Conservation (phyloP, 2,888 invertebrate genomes). For the Argyresthia goedartella region DNA sequence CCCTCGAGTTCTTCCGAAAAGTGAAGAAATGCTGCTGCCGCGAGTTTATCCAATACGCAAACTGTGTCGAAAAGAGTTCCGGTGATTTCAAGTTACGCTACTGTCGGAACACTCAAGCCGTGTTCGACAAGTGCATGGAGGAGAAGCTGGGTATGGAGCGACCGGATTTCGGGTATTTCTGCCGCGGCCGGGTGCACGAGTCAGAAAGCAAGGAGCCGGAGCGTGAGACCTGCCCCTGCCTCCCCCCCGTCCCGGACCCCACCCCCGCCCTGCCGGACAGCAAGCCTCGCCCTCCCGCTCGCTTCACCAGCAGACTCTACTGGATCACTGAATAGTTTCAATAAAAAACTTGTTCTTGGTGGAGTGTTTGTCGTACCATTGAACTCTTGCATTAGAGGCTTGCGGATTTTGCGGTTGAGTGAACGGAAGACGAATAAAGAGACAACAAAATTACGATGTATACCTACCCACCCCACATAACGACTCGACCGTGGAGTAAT, state of each 20-base stretch:
- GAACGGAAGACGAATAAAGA: too few species aligned
- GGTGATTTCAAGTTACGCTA: conserved; percentile 70
- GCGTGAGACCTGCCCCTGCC: conserved; percentile 58
- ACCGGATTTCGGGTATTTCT: conserved; percentile 86
- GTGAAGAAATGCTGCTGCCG: conserved; percentile 84
- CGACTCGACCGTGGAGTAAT: too few species aligned
- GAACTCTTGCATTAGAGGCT: too few species aligned
- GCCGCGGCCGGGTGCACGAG: conserved; percentile 76
- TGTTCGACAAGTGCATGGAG: conserved; percentile 85
- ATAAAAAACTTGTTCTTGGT: background rate
- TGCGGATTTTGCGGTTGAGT: too few species aligned
- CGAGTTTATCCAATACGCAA: conserved; percentile 83
- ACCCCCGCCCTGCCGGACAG: conserved; percentile 75
- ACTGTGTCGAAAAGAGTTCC: conserved; percentile 81
- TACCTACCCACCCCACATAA: too few species aligned
- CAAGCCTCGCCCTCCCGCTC: conserved; percentile 68
- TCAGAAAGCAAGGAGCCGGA: conserved; percentile 67
- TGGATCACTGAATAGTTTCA: conserved; percentile 48
- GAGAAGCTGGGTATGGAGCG: conserved; percentile 82
- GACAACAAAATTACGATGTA: too few species aligned
- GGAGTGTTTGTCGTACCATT: too few species aligned
- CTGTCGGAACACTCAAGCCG: conserved; percentile 87
- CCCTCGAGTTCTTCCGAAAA: conserved; percentile 84
- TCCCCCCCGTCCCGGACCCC: conserved; percentile 73
- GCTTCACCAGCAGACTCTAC: conserved; percentile 73